Conservation (phyloP, 2,888 invertebrate species). For the Metopia argyrocephala region DNA sequence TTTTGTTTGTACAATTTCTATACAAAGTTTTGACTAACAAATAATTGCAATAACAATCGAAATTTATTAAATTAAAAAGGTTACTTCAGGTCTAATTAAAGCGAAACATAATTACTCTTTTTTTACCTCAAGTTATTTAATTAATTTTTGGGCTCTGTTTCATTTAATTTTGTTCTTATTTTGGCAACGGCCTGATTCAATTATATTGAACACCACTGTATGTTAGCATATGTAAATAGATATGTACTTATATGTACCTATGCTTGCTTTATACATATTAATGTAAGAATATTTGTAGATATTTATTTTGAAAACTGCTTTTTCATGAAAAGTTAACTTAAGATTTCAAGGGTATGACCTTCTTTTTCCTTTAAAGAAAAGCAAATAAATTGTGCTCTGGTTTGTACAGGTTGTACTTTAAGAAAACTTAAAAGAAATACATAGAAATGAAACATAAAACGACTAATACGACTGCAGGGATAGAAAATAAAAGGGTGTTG, state of each 20-base stretch:
- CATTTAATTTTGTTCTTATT: no score
- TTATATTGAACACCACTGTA: no score
- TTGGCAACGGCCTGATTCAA: no score
- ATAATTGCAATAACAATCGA: no score
- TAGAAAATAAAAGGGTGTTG: not conserved
- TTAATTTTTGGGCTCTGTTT: no score
- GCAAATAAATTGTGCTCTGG: conserved; percentile 43
- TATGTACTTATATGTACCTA: not conserved
- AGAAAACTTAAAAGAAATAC: not conserved
- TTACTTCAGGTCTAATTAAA: no score
- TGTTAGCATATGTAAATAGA: not conserved
- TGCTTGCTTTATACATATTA: not conserved
- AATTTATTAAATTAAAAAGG: no score
- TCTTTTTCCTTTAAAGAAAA: conserved; percentile 52
- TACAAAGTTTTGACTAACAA: no score
- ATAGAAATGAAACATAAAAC: not conserved
- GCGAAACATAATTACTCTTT: no score
- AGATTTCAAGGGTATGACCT: conserved; percentile 60
- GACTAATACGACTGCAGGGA: not conserved
- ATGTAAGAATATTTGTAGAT: not conserved
- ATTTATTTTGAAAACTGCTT: not conserved
- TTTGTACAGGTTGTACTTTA: not conserved
- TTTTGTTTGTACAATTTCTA: no score
- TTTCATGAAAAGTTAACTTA: conserved; percentile 46
- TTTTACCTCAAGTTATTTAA: no score